Base-by-base conservation (phyloP, 2,113 vertebrate genomes). In the Oncorhynchus keta region DNA sequence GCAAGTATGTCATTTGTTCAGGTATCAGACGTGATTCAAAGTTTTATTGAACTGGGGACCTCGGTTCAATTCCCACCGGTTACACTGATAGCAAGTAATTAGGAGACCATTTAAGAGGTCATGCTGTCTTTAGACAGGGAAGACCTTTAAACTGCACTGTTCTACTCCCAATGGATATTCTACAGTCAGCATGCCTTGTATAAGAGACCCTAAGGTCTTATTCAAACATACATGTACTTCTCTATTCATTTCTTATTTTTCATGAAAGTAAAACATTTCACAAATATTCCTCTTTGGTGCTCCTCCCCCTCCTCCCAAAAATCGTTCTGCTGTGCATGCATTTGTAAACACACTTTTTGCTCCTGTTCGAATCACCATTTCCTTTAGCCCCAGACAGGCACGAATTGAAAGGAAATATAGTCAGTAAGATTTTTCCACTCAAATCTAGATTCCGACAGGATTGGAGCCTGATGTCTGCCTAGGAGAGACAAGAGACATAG, bases 381-480 rank as follows among this genome's bases (percentile, higher is more conserved):
- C 32, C 39, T 68, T 73, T 83, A 68, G 76, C 70, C 14, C 73
- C 72, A 51, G 57, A 73, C 5, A 1, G 32, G 45, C 32, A 85
- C 9, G 0, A 12, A 45, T 11, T 80, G 72, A 75, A 77, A 70
- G 75, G 30, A 55, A 12, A 2, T 8, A 68, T 4, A 68, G 68
- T 80, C 35, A 4, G 20, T 24, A 55, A 51, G 57, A 73, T 82
- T 77, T 79, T 75, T 84, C 77, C 49, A 75, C 83, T 87, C 81
- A 70, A 80, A 84, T 78, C 79, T 77, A 35, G 30, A 79, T 84
- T 83, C 79, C 75, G 84, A 76, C 70, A 59, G 78, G 86, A 86
- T 84, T 72, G 72, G 77, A 81, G 77, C 84, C 75, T 81, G 82
- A 86, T 83, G 84, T 68, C 79, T 81, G 86, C 77, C 77, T 84